Evolutionary conservation across 2,888 invertebrate genomes (phyloP).

Genomic region (Phragmatobia fuliginosa): DNA sequence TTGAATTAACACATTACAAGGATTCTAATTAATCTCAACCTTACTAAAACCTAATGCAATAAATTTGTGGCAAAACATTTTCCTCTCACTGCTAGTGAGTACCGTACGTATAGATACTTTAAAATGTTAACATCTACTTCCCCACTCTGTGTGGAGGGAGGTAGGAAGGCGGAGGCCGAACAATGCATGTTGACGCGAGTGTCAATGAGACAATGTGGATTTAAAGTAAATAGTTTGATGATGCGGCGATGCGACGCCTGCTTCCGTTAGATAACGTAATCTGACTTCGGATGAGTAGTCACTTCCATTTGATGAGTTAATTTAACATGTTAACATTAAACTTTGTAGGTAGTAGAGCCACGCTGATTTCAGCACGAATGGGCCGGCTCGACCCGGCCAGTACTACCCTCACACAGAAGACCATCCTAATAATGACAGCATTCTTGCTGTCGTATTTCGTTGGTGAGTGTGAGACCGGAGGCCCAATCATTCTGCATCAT

Average conservation of each 20-base stretch:
- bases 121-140: not conserved
- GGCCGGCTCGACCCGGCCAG: no score
- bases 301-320: not conserved
- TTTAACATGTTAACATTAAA: not conserved
- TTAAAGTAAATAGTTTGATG: constrained; percentile 31
- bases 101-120: not conserved
- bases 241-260: constrained; percentile 8
- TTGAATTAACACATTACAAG: not conserved
- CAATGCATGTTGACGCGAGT: constrained; percentile 29
- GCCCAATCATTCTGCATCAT: no score
- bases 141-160: not conserved
- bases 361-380: no score
- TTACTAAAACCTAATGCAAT: not conserved
- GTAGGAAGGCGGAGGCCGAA: not conserved
- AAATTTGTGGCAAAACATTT: not conserved
- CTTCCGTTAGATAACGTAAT: constrained; percentile 29
- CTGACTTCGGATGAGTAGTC: constrained; percentile 3
- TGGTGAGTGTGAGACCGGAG: no score
- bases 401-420: no score
- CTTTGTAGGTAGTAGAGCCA: no score
- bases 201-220: constrained; percentile 37
- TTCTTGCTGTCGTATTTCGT: no score
- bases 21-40: not conserved
- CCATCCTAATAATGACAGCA: no score
- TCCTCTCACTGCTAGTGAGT: no score